Evolutionary conservation across 2,797 vertebrate species (phyloP).

Genomic region (Gallinago solitaria): DNA sequence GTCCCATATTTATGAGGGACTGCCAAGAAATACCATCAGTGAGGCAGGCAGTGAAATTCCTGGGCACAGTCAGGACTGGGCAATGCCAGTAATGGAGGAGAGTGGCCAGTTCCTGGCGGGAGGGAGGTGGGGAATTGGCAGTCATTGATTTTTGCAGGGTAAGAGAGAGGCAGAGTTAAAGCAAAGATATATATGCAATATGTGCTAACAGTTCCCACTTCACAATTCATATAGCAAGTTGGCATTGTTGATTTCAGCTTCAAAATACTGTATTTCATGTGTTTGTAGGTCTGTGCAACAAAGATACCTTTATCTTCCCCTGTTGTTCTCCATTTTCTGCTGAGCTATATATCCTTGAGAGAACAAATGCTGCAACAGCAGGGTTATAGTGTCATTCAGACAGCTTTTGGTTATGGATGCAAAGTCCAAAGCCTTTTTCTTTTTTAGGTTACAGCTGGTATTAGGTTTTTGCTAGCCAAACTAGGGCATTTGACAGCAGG

Average conservation of each 20-base stretch:
- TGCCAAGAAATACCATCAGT: background rate
- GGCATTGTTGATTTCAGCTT: background rate
- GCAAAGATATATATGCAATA: background rate
- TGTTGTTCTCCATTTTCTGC: background rate
- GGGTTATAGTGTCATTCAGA: background rate
- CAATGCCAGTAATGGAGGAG: conserved; percentile 13
- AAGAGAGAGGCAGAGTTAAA: background rate
- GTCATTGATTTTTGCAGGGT: background rate
- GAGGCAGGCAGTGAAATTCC: conserved; percentile 20
- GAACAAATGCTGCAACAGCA: conserved; percentile 45
- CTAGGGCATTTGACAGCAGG: conserved; percentile 50
- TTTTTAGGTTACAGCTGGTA: conserved; percentile 40
- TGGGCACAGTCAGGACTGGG: background rate
- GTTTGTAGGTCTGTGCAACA: background rate
- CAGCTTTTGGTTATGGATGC: conserved; percentile 1
- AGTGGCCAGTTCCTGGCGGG: background rate
- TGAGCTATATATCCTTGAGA: background rate
- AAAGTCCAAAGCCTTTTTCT: background rate
- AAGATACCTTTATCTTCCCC: background rate
- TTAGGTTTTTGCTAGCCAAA: conserved; percentile 2
- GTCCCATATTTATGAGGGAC: background rate
- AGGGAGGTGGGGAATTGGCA: background rate
- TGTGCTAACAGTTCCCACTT: background rate
- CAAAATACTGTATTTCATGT: background rate
- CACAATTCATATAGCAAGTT: background rate